Base-by-base conservation (phyloP, 2,888 invertebrate genomes). In the Antheraea assamensis region DNA sequence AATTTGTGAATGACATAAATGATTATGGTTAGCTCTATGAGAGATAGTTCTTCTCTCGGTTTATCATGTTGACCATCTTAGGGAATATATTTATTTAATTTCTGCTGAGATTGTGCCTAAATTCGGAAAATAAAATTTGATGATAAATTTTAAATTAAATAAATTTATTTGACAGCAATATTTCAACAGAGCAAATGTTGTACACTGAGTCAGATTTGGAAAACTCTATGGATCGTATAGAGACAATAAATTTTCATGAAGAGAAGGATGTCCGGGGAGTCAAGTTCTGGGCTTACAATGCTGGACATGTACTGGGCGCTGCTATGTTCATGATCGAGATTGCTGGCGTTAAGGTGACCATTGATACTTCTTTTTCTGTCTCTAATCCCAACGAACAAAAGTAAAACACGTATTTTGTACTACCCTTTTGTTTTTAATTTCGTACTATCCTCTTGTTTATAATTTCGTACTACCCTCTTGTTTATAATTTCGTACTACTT, bases 281-380 rank as follows among this genome's bases (percentile, higher is more conserved):
- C 0, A 96, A 98, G 83, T 99, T 99, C 93, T 99, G 99, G 98
- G 99, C 99, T 0, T 99, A 99, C 90, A 98, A 99, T 88, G 99
- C 99, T 0, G 99, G 99, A 0, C 99, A 99, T 91, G 99, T 99
- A 4, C 95, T 99, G 0, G 99, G 99, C 0, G 99, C 99, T 0
- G 99, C 99, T 73, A 99, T 99, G 99, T 99, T 99, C 89, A 99
- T 99, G 99, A 98, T 99, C 75, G 99, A 99, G 95, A 99, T 99
- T 72, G 99, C 99, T 49, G 99, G 99, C 21, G 99, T 99, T 2
- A 99, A 98, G 95, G 96, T 96, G 85, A 72, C 4, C 15, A 17
- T 61, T 27, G 8, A 1, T 7, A 15, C 15, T 19, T 27, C 27
- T 17, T 8, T 42, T 42, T 42, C 42, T 42, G 42, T 10, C 42